Percentiles rank a stretch among this genome's conserved stretches.
Evolutionary conservation across 2,113 vertebrate species (phyloP).

Genomic region (Regulus satrapa): DNA sequence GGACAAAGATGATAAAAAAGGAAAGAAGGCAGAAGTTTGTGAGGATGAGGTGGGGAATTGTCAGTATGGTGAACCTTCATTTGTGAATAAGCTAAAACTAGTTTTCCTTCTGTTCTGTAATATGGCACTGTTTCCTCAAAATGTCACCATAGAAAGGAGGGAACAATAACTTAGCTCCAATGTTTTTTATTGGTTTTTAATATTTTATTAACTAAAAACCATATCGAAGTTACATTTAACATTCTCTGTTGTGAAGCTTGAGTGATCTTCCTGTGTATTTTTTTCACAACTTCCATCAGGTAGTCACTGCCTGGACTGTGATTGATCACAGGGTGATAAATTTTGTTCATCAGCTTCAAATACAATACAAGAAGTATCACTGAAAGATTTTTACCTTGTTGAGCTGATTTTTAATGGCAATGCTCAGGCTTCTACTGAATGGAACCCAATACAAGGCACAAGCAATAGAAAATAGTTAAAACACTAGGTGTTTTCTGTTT

Average conservation of each 20-base stretch:
- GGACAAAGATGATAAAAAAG: conserved; percentile 87
- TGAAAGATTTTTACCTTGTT: not conserved
- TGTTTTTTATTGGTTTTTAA: not conserved
- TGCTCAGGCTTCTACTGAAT: not conserved
- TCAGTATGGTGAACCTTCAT: not conserved
- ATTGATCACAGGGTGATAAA: not conserved
- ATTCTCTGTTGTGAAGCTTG: not conserved
- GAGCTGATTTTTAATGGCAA: not conserved
- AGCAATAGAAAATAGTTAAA: not conserved
- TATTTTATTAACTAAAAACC: not conserved
- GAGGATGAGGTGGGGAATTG: conserved; percentile 85
- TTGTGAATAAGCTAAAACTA: not conserved
- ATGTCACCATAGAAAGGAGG: not conserved
- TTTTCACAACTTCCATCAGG: not conserved
- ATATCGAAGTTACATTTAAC: not conserved
- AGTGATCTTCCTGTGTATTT: not conserved
- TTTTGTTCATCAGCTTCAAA: not conserved
- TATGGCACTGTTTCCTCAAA: not conserved
- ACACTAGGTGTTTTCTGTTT: not conserved
- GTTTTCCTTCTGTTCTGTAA: not conserved
- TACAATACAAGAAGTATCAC: not conserved
- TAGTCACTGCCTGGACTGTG: not conserved
- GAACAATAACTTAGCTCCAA: not conserved
- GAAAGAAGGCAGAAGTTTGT: conserved; percentile 84
- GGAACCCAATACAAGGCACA: not conserved